phyloP scores from a whole-genome alignment of 2,888 invertebrate species.

The Chrysolina haemoptera region DNA sequence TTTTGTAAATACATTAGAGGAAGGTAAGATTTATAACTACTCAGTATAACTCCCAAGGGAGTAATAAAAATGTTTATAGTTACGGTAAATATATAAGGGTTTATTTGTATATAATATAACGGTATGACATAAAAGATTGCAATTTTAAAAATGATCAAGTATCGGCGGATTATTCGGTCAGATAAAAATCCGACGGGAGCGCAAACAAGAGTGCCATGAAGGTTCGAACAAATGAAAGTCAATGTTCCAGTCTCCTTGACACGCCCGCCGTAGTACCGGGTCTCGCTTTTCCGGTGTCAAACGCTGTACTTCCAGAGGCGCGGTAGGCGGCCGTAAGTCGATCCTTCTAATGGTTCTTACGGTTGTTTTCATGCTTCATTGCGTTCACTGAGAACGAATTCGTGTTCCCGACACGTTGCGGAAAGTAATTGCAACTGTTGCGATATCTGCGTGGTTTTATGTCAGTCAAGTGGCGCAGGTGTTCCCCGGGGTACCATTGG shows the following conservation, averaged over 20 bases:
- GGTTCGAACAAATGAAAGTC: constrained; percentile 55
- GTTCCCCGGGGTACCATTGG: too few species aligned
- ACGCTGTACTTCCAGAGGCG: constrained; percentile 26
- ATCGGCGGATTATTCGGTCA: not conserved
- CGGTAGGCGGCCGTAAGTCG: constrained; percentile 21
- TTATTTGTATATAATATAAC: too few species aligned
- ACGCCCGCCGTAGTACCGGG: constrained; percentile 55
- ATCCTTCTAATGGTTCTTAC: not conserved
- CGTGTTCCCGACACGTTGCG: not conserved
- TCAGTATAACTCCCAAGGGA: too few species aligned
- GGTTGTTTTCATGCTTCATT: not conserved
- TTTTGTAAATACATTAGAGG: too few species aligned
- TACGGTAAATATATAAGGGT: too few species aligned
- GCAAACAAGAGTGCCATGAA: constrained; percentile 34
- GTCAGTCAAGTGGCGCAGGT: too few species aligned
- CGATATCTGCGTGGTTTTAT: not conserved
- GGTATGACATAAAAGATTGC: too few species aligned
- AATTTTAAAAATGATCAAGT: not conserved
- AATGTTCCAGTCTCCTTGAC: constrained; percentile 58
- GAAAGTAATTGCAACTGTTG: not conserved
- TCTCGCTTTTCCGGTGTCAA: constrained; percentile 51
- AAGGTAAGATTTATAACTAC: too few species aligned
- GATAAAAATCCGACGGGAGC: constrained; percentile 29
- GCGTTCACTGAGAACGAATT: not conserved
- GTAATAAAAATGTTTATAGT: too few species aligned